These are phyloP conservation scores for Bombyx huttoni DNA, from an alignment of 2,888 invertebrate species.

Conservation along the genomic window DNA sequence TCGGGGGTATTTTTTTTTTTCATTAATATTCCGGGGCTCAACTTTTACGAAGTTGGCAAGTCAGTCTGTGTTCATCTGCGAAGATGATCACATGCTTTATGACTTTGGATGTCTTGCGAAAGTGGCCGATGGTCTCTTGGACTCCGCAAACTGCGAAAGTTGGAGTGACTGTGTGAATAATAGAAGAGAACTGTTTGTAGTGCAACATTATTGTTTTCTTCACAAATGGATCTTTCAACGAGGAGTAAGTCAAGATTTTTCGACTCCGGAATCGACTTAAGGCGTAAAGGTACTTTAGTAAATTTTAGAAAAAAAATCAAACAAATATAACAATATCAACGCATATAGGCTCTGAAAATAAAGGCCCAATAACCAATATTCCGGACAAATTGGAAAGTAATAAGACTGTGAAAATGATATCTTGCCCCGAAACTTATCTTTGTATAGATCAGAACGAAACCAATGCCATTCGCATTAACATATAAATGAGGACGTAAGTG, in stretches of 20 bases:
- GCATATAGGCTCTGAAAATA: slow-evolving; percentile 31
- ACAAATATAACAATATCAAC: not conserved
- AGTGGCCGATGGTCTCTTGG: slow-evolving; percentile 49
- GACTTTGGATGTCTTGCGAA: slow-evolving; percentile 29
- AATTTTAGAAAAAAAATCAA: slow-evolving; percentile 6
- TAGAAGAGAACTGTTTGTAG: slow-evolving; percentile 13
- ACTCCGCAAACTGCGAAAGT: slow-evolving; percentile 14
- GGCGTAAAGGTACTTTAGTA: slow-evolving; percentile 60
- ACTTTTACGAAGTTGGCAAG: slow-evolving; percentile 59
- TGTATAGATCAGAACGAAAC: slow-evolving; percentile 58
- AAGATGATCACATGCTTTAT: slow-evolving; percentile 70
- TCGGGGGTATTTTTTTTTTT: slow-evolving; percentile 64
- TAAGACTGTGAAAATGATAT: slow-evolving; percentile 71
- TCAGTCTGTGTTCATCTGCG: slow-evolving; percentile 70
- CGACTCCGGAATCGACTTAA: slow-evolving; percentile 68
- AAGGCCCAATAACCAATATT: slow-evolving; percentile 64
- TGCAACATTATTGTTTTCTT: slow-evolving; percentile 17
- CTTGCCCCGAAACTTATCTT: slow-evolving; percentile 58
- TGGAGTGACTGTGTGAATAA: slow-evolving; percentile 5
- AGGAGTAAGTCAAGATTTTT: slow-evolving; percentile 72
- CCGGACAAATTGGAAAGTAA: slow-evolving; percentile 71
- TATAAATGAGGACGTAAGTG: slow-evolving; percentile 71
- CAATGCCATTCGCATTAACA: slow-evolving; percentile 59
- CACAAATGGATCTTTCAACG: slow-evolving; percentile 61
- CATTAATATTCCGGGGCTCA: slow-evolving; percentile 43